Conservation (phyloP, 2,113 vertebrate genomes). For the Vireo altiloquus region DNA sequence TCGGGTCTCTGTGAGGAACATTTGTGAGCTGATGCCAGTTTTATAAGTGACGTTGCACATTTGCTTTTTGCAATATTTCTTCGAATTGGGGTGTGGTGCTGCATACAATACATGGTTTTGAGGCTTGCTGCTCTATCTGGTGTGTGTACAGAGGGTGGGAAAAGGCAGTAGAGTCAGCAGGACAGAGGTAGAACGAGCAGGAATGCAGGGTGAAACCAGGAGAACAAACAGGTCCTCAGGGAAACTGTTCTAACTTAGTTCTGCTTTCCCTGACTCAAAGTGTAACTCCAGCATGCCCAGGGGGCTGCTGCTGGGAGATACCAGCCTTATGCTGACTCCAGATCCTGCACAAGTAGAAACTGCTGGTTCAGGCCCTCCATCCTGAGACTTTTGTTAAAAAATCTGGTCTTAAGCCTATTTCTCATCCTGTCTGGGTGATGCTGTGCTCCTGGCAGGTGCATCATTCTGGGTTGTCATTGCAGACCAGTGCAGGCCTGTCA, state of each 20-base stretch:
- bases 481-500: background rate
- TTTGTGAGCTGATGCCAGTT: background rate
- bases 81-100: background rate
- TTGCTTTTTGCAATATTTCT: background rate
- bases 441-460: background rate
- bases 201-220: background rate
- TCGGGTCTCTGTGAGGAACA: background rate
- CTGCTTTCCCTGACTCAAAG: background rate
- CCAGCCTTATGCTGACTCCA: background rate
- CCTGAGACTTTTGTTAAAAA: background rate
- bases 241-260: background rate
- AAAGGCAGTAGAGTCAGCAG: background rate
- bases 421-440: background rate
- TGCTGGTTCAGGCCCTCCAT: background rate
- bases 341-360: background rate
- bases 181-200: background rate
- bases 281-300: background rate
- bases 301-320: background rate
- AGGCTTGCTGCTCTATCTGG: background rate
- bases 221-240: background rate
- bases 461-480: background rate
- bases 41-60: background rate
- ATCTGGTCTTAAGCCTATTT: background rate
- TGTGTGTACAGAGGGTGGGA: background rate
- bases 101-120: background rate